Conservation (phyloP, 2,113 vertebrate species). For the Budorcas taxicolor region DNA sequence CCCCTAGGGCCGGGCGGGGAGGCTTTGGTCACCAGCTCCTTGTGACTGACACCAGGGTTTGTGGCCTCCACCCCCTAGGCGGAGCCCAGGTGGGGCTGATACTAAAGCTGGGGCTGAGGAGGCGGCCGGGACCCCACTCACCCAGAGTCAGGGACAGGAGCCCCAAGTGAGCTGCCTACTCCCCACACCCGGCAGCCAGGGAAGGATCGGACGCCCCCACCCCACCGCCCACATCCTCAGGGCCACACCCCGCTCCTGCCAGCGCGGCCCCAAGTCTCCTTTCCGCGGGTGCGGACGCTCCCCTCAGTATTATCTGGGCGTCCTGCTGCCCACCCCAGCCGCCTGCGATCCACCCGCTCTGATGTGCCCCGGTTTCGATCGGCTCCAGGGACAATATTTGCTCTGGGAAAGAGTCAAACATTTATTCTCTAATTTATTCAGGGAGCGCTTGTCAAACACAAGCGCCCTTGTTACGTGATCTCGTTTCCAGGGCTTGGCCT, state of each 20-base stretch:
- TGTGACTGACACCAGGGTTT: background rate
- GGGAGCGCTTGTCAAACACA: background rate
- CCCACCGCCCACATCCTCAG: no score
- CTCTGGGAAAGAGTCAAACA: slow-evolving; percentile 34
- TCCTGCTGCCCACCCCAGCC: background rate
- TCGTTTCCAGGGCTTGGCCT: background rate
- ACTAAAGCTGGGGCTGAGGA: background rate
- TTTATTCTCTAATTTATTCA: slow-evolving; percentile 46
- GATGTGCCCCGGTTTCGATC: background rate
- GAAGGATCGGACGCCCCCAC: background rate
- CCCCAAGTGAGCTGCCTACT: background rate
- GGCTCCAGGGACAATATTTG: slow-evolving; percentile 23
- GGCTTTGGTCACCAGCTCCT: background rate
- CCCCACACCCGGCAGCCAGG: rapidly evolving
- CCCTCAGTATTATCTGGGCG: background rate
- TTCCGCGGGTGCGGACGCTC: rapidly evolving
- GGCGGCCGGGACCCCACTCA: rapidly evolving
- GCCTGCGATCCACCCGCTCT: background rate
- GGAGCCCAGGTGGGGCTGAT: background rate
- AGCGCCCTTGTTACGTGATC: background rate
- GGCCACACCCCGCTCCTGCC: no score
- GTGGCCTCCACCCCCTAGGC: background rate
- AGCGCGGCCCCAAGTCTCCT: rapidly evolving
- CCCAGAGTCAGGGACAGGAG: background rate
- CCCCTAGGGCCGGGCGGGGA: background rate